Percentiles rank a stretch among this genome's conserved stretches.
Evolutionary conservation across 2,888 invertebrate species (phyloP).

Genomic region (Chaitophorus viminalis): DNA sequence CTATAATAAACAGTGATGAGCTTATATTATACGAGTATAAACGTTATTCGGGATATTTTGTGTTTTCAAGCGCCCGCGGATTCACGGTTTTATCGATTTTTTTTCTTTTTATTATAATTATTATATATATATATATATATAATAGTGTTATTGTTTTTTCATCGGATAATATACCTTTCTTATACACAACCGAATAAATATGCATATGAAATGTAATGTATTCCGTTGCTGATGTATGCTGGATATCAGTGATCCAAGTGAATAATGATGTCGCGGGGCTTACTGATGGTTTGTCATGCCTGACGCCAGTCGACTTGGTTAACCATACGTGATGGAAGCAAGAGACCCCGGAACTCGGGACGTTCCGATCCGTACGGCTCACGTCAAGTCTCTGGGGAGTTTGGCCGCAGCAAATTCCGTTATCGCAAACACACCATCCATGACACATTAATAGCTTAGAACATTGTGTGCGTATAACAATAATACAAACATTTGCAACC

Average conservation of each 20-base stretch:
- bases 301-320: background rate
- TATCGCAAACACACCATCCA: background rate
- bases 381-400: background rate
- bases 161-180: no score
- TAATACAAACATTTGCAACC: background rate
- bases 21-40: no score
- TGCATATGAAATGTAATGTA: no score
- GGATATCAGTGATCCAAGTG: background rate
- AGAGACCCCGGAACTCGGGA: background rate
- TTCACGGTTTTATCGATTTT: no score
- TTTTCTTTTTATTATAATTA: no score
- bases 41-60: no score
- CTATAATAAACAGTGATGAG: no score
- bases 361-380: background rate
- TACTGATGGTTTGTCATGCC: slow-evolving; percentile 29
- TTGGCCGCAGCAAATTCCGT: background rate
- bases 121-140: no score
- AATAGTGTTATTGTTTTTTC: no score
- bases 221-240: background rate
- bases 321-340: slow-evolving; percentile 12
- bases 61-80: no score
- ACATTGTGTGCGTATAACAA: background rate
- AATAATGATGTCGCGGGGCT: background rate
- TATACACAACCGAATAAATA: no score
- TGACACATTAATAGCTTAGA: background rate